These are phyloP conservation scores for Synodontis membranacea DNA, from an alignment of 2,113 vertebrate species.

Conservation along the genomic window DNA sequence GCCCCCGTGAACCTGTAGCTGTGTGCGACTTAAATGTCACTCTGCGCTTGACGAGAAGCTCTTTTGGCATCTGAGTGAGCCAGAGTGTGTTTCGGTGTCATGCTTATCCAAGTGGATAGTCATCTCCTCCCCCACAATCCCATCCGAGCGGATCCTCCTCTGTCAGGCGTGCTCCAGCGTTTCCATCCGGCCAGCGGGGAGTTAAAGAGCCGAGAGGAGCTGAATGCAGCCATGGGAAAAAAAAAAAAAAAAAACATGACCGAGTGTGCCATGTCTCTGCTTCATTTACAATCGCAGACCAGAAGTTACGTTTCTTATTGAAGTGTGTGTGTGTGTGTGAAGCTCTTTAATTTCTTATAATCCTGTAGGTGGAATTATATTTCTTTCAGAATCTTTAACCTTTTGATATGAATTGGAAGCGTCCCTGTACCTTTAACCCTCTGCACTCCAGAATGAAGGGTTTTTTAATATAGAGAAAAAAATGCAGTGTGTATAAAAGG, in stretches of 20 bases:
- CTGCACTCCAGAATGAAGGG: neutral
- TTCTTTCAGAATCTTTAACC: neutral
- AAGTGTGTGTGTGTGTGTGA: neutral
- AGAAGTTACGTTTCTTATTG: neutral
- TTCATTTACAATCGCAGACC: neutral
- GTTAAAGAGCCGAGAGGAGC: conserved; percentile 6
- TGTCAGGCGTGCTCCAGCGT: neutral
- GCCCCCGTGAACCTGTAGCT: neutral
- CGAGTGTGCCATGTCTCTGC: neutral
- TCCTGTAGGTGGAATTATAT: neutral
- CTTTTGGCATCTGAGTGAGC: conserved; percentile 10
- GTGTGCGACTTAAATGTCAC: neutral
- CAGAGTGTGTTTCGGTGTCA: conserved; percentile 1
- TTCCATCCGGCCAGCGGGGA: neutral
- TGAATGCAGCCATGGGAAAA: neutral
- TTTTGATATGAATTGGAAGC: neutral
- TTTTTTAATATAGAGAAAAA: neutral
- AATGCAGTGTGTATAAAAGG: neutral
- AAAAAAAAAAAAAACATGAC: neutral
- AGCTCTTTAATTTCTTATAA: neutral
- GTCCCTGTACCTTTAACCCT: neutral
- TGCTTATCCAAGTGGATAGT: neutral
- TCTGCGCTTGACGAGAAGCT: neutral
- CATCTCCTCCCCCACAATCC: neutral
- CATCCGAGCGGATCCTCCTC: conserved; percentile 16